Evolutionary conservation across 2,888 invertebrate genomes (phyloP).

Genomic region (Drosophila dives): DNA sequence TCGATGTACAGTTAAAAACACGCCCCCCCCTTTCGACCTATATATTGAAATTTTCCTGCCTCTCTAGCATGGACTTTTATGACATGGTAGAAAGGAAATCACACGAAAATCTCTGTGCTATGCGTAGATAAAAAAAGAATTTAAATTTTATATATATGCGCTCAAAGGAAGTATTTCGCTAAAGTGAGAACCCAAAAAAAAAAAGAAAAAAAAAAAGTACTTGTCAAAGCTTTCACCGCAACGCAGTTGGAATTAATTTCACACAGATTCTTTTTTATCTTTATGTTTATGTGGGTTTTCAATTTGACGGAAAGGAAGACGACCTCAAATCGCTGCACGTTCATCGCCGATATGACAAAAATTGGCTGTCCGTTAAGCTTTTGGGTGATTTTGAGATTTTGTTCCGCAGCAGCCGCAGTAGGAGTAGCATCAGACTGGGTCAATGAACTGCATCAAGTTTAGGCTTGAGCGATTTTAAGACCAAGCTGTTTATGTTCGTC

Average conservation of each 20-base stretch:
- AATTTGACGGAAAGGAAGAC: conserved; percentile 50
- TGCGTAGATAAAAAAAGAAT: conserved; percentile 52
- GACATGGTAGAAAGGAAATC: conserved; percentile 41
- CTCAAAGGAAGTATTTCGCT: conserved; percentile 52
- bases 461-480: conserved; percentile 32
- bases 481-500: conserved; percentile 33
- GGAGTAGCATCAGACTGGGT: conserved; percentile 18
- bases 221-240: conserved; percentile 56
- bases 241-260: conserved; percentile 72
- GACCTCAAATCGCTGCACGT: conserved; percentile 75
- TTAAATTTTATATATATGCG: conserved; percentile 61
- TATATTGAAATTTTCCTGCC: conserved; percentile 54
- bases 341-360: conserved; percentile 74
- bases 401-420: background rate
- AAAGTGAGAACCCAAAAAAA: conserved; percentile 38
- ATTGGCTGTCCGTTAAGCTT: conserved; percentile 42
- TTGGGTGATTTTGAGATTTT: conserved; percentile 17
- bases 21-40: conserved; percentile 4
- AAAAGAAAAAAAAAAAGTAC: conserved; percentile 31
- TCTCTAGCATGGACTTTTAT: conserved; percentile 39
- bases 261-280: conserved; percentile 67
- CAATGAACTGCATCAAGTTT: conserved; percentile 49
- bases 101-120: conserved; percentile 32
- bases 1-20: conserved; percentile 38
- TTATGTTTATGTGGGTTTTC: conserved; percentile 70